Evolutionary conservation across 2,113 vertebrate species (phyloP), one percentile per base, ranked within the genome.

Genomic region (Brachionichthys hirsutus): DNA sequence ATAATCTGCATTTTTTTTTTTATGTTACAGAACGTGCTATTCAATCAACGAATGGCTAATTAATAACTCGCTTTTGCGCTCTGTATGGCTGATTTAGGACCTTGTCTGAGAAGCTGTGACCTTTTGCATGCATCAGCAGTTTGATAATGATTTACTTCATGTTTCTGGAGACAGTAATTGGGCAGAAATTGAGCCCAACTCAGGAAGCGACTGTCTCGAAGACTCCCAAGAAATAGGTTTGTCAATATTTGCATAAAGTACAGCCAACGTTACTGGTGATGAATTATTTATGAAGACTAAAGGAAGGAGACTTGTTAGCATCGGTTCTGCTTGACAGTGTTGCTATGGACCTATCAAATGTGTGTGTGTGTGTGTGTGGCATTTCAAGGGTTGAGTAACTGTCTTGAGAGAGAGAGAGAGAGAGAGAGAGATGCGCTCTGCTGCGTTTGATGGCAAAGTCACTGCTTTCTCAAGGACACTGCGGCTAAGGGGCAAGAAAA

Each of bases 391-490:
- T n/a, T 46, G 20, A 20, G 52, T 62, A 44, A 50, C 19, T 40
- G 13, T 54, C 43, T 18, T 56, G n/a, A 60, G 50, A 76, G 61
- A 54, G 38, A 59, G 44, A 47, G 34, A 56, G 52, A 24, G 62
- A 62, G 67, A 70, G 41, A 65, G 68, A 54, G 73, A 9, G 81
- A 84, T 80, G 78, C 34, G 70, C 83, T 75, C 67, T 63, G 77
- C 80, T 73, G 77, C 68, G 45, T 79, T 78, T 71, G 77, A 70
- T 45, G 74, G 51, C 88, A 90, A 88, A 87, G 88, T 87, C 86
- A 85, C 56, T 78, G 82, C 73, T 72, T 89, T 75, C 53, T 86
- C 88, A 90, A 90, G 89, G 89, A 90, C 88, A 91, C 88, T 91
- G 89, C 85, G 77, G 88, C 80, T 81, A 70, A 73, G 58, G 73